Base-by-base conservation (phyloP, 2,888 invertebrate genomes). In the Stegana nigrithorax region DNA sequence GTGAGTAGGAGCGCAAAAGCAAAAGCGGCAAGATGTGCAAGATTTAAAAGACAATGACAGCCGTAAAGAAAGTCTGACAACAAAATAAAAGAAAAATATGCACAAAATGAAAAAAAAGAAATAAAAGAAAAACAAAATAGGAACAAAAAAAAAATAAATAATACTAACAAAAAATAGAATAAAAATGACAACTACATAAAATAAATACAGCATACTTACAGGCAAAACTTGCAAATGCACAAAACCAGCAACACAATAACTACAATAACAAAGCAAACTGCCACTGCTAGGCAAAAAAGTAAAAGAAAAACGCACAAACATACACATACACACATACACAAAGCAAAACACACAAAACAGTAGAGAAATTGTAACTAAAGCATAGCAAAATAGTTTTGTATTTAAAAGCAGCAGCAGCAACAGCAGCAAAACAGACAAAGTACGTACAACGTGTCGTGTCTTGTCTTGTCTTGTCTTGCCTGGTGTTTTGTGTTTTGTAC, bases 151-250 rank as follows among this genome's bases (percentile, higher is more conserved):
- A n/a, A n/a, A n/a, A n/a, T n/a, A n/a, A n/a, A n/a, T n/a, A n/a
- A n/a, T n/a, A n/a, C n/a, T n/a, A 47, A 12, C 45, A 23, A 19
- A 7, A 23, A 47, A 12, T n/a, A n/a, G 8, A 14, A 14, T 2
- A 1, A 44, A 47, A 47, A 47, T 3, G 12, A 47, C n/a, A 21
- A 47, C 45, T 7, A 47, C 23, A 47, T 23, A 47, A 47, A 47
- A 47, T 47, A 21, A n/a, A 5, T 47, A 47, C 23, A 47, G 47
- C 23, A 8, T 47, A 47, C 25, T 47, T 47, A 23, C 47, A 10
- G 47, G 47, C 47, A n/a, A 78, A 76, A 75, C 75, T 75, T 78
- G 78, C 78, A 75, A 75, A 75, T 75, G 75, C 74, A 72, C 75
- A 78, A 47, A 66, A 73, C 64, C 64, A 55, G 65, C 44, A 60